Percentiles rank a stretch among this genome's conserved stretches.
phyloP scores from a whole-genome alignment of 2,113 vertebrate species.

The Cisticola juncidis region DNA sequence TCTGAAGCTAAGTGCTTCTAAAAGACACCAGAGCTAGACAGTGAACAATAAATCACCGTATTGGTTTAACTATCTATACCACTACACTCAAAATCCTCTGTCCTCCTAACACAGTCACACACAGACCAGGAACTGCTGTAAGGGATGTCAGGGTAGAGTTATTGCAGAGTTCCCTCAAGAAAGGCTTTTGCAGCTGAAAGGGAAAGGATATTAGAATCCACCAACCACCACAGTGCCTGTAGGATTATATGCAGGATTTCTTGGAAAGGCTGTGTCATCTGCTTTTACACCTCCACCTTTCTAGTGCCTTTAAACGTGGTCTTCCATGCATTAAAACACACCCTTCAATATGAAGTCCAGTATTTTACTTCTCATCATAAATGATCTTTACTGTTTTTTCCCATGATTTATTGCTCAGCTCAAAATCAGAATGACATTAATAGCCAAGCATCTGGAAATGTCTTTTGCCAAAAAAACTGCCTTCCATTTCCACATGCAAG shows the following conservation, averaged over 20 bases:
- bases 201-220: not conserved
- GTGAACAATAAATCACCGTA: not conserved
- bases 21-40: not conserved
- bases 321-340: not conserved
- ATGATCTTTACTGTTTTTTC: not conserved
- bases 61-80: not conserved
- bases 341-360: not conserved
- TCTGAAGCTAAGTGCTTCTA: not conserved
- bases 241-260: not conserved
- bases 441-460: not conserved
- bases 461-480: not conserved
- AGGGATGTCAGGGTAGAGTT: not conserved
- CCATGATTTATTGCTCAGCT: not conserved
- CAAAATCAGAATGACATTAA: not conserved
- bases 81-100: not conserved
- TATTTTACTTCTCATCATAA: not conserved
- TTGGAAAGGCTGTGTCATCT: conserved; percentile 2
- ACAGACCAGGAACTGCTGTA: not conserved
- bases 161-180: not conserved
- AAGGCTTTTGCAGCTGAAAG: not conserved
- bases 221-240: not conserved
- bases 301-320: not conserved
- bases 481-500: not conserved
- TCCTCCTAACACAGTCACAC: not conserved
- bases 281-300: not conserved